These are phyloP conservation scores for Polydrusus tereticollis DNA, from an alignment of 2,888 invertebrate species.

Conservation along the genomic window DNA sequence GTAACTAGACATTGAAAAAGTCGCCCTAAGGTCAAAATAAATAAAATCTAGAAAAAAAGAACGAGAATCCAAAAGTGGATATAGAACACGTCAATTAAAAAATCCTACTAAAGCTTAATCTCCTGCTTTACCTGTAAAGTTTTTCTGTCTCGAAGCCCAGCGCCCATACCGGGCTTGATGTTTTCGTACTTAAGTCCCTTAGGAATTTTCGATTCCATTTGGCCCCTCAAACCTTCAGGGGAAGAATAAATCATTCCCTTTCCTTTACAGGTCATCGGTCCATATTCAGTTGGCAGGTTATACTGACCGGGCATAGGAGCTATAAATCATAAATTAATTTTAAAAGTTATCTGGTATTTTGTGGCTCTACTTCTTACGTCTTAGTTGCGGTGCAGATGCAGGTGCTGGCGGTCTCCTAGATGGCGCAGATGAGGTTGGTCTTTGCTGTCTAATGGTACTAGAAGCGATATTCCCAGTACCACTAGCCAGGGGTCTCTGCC, in stretches of 20 bases:
- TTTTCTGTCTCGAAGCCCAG: conserved; percentile 7
- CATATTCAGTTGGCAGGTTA: conserved; percentile 37
- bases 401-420: neutral
- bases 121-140: neutral
- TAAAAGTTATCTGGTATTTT: too few relatives aligned
- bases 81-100: too few relatives aligned
- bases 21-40: too few relatives aligned
- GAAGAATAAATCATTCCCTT: conserved; percentile 40
- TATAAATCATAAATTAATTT: too few relatives aligned
- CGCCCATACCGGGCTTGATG: neutral
- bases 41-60: too few relatives aligned
- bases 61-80: too few relatives aligned
- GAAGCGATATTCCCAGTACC: too few relatives aligned
- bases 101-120: too few relatives aligned
- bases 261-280: conserved; percentile 45
- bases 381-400: neutral
- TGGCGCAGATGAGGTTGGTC: neutral
- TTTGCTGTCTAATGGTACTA: too few relatives aligned
- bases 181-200: conserved; percentile 27
- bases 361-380: neutral
- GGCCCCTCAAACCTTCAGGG: conserved; percentile 40
- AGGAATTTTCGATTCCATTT: conserved; percentile 45
- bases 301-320: conserved; percentile 39
- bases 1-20: too few relatives aligned
- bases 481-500: too few relatives aligned